Base-by-base conservation (phyloP, 2,113 vertebrate species). In the Cichladusa arquata region DNA sequence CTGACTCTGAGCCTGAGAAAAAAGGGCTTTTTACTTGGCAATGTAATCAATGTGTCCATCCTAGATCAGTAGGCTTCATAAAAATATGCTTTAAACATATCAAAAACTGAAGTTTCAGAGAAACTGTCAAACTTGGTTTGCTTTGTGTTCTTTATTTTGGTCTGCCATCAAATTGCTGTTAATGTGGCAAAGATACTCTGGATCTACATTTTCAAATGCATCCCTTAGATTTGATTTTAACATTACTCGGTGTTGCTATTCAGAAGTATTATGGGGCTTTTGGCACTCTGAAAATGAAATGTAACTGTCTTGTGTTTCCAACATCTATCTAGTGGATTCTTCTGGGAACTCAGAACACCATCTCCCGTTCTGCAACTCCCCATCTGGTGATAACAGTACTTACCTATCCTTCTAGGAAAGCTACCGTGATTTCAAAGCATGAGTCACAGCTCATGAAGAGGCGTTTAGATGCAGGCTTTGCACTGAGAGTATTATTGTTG, bases 371-470 rank as follows among this genome's bases (percentile, higher is more conserved):
- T 44, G 18, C 50, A 48, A 17, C n/a, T 84, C 50, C 54, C 51
- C 36, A 50, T 42, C 64, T 56, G 42, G 19, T 5, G 4, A 19
- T 10, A 78, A 33, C 20, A 50, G 28, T 33, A 38, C 60, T 67
- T 36, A 42, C 60, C 64, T 93, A 47, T 53, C 89, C 89, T 83
- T 92, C 80, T 51, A 87, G 70, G 77, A 91, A 81, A 79, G 57
- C 51, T 33, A 24, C 3, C 0, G 26, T 1, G 8, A 80, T 91
- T 88, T 36, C 70, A 31, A 60, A 91, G 78, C 6, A 16, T 73
- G 81, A 95, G 56, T 90, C 70, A 84, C 73, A 65, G 70, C 79
- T 91, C 66, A 44, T 2, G 42, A 34, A 3, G 22, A 91, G 70
- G 78, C 8, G 1, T 71, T 13, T 25, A 50, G 70, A 85, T 28